These are phyloP conservation scores for Prionailurus viverrinus DNA, from an alignment of 2,113 vertebrate genomes.

Conservation along the genomic window DNA sequence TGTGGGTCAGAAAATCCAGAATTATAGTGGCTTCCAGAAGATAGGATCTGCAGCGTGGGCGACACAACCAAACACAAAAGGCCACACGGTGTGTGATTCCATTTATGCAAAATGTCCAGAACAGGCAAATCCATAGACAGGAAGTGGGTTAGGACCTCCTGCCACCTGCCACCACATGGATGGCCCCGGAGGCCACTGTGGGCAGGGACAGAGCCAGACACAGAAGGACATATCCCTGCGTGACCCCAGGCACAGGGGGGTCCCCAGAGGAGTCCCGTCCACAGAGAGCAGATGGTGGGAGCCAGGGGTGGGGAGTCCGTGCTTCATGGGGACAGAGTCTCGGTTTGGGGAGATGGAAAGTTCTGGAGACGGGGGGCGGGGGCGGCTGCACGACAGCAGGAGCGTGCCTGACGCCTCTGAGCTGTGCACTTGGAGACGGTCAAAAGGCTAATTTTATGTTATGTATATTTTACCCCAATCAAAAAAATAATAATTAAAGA, in stretches of 20 bases:
- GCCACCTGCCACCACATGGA: not conserved
- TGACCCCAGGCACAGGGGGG: not conserved
- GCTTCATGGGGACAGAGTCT: not conserved
- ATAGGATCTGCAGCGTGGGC: fast-evolving
- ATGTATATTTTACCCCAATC: not conserved
- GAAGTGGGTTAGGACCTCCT: not conserved
- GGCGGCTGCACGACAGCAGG: not conserved
- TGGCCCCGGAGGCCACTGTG: not conserved
- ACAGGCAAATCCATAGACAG: not conserved
- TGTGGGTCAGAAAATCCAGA: not conserved
- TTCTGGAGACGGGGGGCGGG: not conserved
- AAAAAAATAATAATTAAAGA: not conserved
- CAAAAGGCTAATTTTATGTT: not conserved
- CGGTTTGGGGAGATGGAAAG: not conserved
- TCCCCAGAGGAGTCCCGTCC: not conserved
- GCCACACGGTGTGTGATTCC: not conserved
- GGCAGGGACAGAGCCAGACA: not conserved
- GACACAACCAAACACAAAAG: not conserved
- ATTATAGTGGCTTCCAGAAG: not conserved
- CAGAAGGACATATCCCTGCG: not conserved
- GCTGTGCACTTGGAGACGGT: not conserved
- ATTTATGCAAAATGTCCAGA: not conserved
- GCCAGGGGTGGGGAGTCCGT: not conserved
- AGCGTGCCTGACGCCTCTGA: not conserved
- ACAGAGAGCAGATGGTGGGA: not conserved